Base-by-base conservation (phyloP, 2,888 invertebrate species). In the Macrosoma leucophasiata region DNA sequence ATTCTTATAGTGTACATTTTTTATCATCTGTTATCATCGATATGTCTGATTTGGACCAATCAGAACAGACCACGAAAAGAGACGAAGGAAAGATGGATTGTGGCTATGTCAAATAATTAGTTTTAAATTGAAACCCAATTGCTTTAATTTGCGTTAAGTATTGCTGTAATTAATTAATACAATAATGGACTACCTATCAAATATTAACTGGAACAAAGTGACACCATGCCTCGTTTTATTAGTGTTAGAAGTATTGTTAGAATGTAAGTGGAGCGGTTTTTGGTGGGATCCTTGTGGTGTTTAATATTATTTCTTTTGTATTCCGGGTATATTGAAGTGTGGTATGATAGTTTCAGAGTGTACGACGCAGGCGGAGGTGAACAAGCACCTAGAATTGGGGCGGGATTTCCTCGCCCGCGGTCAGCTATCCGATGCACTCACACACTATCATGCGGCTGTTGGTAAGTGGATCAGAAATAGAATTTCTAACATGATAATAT, bases 361-460 rank as follows among this genome's bases (percentile, higher is more conserved):
- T 55, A 87, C 88, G 48, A 85, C 89, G 33, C 89, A 89, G 58
- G 85, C 89, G 29, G 97, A 97, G 76, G 92, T 97, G 43, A 93
- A 95, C 58, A 93, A 91, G 63, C 98, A 99, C 85, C 86, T 99
- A 71, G 96, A 98, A 69, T 84, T 96, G 72, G 99, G 98, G 1
- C 93, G 92, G 65, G 92, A 95, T 64, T 92, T 97, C 73, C 84
- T 99, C 56, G 93, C 95, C 21, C 90, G 91, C 49, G 97, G 98
- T 17, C 97, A 98, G 71, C 88, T 98, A 44, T 91, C 95, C 26
- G 98, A 99, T 84, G 98, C 99, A 6, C 79, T 99, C 29, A 93
- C 95, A 39, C 98, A 99, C 71, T 99, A 97, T 79, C 98, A 99
- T 86, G 94, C 96, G 41, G 99, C 98, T 53, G 95, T 99, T 55